These are phyloP conservation scores for Lepidocolaptes lacrymiger DNA, from an alignment of 2,797 vertebrate species.

Conservation along the genomic window DNA sequence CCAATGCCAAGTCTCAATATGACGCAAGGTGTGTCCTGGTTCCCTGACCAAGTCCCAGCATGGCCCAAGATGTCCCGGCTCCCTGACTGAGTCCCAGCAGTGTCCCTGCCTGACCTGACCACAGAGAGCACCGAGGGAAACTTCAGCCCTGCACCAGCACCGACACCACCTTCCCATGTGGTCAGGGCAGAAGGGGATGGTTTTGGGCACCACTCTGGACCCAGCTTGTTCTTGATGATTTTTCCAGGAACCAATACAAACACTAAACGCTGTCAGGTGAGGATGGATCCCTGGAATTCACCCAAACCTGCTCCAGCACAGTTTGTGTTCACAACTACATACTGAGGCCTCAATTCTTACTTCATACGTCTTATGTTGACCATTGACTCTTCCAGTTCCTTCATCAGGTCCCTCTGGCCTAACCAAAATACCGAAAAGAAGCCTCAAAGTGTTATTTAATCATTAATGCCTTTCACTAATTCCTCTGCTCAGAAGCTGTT, in stretches of 20 bases:
- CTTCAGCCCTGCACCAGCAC: fast-evolving
- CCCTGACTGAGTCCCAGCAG: neutral
- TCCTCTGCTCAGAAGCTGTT: neutral
- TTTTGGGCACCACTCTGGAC: neutral
- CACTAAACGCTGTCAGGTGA: neutral
- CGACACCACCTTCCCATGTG: fast-evolving
- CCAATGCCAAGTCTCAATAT: fast-evolving
- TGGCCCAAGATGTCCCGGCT: neutral
- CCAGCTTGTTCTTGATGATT: neutral
- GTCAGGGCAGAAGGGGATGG: fast-evolving
- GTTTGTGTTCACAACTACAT: neutral
- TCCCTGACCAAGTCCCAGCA: too few species aligned
- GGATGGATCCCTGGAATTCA: neutral
- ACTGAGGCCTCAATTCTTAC: neutral
- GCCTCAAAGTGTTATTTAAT: neutral
- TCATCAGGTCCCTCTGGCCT: neutral
- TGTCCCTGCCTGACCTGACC: neutral
- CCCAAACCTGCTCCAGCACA: neutral
- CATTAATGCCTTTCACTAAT: neutral
- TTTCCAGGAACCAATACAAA: neutral
- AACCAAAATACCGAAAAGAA: neutral
- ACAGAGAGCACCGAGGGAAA: neutral
- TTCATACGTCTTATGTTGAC: fast-evolving
- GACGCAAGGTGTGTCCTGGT: too few species aligned
- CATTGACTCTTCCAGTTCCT: neutral